A percentile compares a stretch with the other conserved stretches of the same genome.
Evolutionary conservation across 2,113 vertebrate genomes (phyloP).

Genomic region (Colaptes auratus): DNA sequence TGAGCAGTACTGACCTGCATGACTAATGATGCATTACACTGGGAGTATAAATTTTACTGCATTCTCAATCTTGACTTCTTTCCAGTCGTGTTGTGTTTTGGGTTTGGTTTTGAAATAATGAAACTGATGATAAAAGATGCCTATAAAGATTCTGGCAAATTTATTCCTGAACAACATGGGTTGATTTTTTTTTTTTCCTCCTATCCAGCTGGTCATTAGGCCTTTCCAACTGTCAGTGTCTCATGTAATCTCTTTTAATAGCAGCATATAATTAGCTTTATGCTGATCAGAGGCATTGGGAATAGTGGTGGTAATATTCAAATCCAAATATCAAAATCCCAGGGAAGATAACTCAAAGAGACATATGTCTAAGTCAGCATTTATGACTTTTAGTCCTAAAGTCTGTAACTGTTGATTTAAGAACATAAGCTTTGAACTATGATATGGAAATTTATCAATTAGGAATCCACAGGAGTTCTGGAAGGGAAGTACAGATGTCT

Average conservation of each 20-base stretch:
- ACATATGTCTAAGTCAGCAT: slow-evolving; percentile 65
- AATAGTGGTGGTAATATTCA: slow-evolving; percentile 42
- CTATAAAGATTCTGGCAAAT: slow-evolving; percentile 67
- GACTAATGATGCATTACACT: not conserved
- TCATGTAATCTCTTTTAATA: slow-evolving; percentile 77
- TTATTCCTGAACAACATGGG: slow-evolving; percentile 58
- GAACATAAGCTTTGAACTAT: slow-evolving; percentile 50
- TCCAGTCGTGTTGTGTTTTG: not conserved
- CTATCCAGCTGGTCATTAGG: slow-evolving; percentile 78
- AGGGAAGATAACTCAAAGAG: slow-evolving; percentile 62
- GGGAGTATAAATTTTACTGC: not conserved
- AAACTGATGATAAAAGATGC: slow-evolving; percentile 63
- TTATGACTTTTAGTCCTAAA: slow-evolving; percentile 60
- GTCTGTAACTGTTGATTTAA: slow-evolving; percentile 57
- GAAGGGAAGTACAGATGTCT: slow-evolving; percentile 28
- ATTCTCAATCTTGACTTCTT: not conserved
- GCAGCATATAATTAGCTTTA: slow-evolving; percentile 74
- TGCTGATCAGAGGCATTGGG: slow-evolving; percentile 67
- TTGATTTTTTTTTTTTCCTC: slow-evolving; percentile 12
- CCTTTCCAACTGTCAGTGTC: slow-evolving; percentile 78
- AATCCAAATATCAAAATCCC: slow-evolving; percentile 68
- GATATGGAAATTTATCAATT: slow-evolving; percentile 58
- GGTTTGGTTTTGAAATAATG: slow-evolving; percentile 8
- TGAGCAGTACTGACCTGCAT: not conserved
- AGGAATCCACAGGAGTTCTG: slow-evolving; percentile 45